Base-by-base conservation (phyloP, 2,113 vertebrate species). In the Amphiprion ocellaris region DNA sequence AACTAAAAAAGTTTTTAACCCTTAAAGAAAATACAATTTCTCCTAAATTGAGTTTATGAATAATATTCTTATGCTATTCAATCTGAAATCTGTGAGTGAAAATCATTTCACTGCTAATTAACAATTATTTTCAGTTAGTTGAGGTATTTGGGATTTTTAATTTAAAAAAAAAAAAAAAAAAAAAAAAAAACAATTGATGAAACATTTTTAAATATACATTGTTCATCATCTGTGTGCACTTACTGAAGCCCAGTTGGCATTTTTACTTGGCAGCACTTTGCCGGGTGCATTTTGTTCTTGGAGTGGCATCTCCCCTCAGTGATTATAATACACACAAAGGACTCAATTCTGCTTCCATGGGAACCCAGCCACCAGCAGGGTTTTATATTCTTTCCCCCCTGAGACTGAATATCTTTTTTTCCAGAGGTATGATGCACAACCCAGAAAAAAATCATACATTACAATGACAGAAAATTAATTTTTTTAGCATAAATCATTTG, bases 241-340 rank as follows among this genome's bases (percentile, higher is more conserved):
- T 63, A 58, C 33, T 30, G 65, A 52, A 83, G 65, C 21, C 19
- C 44, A 24, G 47, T 15, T 54, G 41, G 21, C 30, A 71, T 61
- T 84, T 71, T 60, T 54, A 61, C 64, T 74, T 55, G 54, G 54
- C 67, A 79, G 54, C 77, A 59, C 49, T 76, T 78, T 26, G 33
- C 53, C 59, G 39, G 62, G 62, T 81, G 52, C 33, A 33, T 60
- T 84, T 76, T 67, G 68, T 56, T 84, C 77, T 61, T 33, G 16
- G 52, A 67, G 49, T 52, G 47, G 30, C 37, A 55, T 68, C 53
- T 72, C 63, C 26, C 24, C 60, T 55, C 39, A 11, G 52, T 64
- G 59, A 83, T 80, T 69, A 83, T 17, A 69, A 70, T 5, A 46
- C 56, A 66, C 68, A 79, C 21, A 71, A 79, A 83, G 41, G 60